These are phyloP conservation scores for Somateria mollissima DNA, from an alignment of 2,797 vertebrate genomes.

Conservation along the genomic window DNA sequence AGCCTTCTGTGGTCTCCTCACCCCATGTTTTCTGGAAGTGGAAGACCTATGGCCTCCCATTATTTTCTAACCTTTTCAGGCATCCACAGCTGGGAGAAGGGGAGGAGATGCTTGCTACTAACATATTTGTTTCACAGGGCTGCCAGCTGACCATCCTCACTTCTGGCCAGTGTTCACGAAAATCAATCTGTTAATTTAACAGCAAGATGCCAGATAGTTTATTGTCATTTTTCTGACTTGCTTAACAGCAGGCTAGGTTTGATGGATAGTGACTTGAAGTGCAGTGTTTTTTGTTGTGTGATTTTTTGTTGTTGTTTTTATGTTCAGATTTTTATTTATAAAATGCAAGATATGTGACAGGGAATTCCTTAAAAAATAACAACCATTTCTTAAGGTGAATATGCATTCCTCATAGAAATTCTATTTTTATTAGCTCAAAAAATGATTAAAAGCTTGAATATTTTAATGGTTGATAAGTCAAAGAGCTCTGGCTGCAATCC, in stretches of 20 bases:
- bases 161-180: neutral
- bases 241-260: neutral
- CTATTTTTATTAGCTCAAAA: neutral
- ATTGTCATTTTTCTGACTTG: neutral
- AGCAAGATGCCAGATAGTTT: neutral
- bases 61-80: neutral
- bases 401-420: neutral
- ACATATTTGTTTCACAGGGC: neutral
- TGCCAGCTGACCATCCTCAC: neutral
- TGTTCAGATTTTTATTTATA: neutral
- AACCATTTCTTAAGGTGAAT: neutral
- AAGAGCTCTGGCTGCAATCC: neutral
- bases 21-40: neutral
- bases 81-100: neutral
- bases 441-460: neutral
- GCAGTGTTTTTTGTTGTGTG: neutral
- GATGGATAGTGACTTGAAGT: neutral
- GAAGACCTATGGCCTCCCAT: neutral
- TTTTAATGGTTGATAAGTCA: neutral
- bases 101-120: neutral
- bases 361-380: neutral
- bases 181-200: conserved; percentile 6
- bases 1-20: neutral
- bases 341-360: neutral
- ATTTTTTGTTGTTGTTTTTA: neutral